Conservation (phyloP, 2,888 invertebrate species). For the Lissonota sp. region DNA sequence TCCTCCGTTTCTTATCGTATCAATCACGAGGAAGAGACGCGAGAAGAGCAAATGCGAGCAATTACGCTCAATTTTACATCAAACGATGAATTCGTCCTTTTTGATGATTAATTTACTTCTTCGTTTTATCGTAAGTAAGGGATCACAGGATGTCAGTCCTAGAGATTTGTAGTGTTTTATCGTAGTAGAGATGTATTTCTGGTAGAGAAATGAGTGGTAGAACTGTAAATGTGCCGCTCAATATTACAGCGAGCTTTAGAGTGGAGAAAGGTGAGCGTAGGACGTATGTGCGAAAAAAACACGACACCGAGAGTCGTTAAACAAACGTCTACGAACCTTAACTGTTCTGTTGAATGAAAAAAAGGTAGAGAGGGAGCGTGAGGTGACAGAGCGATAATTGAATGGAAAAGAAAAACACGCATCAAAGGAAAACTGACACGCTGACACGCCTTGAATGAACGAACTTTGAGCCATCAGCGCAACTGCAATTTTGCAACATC, state of each 20-base stretch:
- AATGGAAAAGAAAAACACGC: background rate
- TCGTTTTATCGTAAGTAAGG: no score
- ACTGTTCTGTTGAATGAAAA: slow-evolving; percentile 13
- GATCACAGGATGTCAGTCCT: no score
- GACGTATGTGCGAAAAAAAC: slow-evolving; percentile 39
- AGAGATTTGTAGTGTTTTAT: no score
- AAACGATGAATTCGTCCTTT: slow-evolving; percentile 23
- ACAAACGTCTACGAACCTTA: slow-evolving; percentile 10
- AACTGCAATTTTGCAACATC: no score
- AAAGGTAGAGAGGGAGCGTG: background rate
- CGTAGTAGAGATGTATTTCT: no score
- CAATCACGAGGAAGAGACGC: slow-evolving; percentile 22
- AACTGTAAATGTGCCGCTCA: slow-evolving; percentile 6
- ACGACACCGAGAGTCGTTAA: slow-evolving; percentile 31
- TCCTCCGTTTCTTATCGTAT: slow-evolving; percentile 3
- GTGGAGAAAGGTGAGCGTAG: slow-evolving; percentile 39
- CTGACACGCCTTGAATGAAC: no score
- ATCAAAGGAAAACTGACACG: no score
- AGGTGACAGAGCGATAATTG: background rate
- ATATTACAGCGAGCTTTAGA: slow-evolving; percentile 8
- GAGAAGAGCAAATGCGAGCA: slow-evolving; percentile 32
- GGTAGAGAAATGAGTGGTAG: no score
- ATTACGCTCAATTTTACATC: slow-evolving; percentile 41
- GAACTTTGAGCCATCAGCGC: no score
- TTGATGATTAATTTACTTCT: slow-evolving; percentile 20